These are phyloP conservation scores for Mesoclemmys tuberculata DNA, from an alignment of 2,113 vertebrate species.

Conservation along the genomic window DNA sequence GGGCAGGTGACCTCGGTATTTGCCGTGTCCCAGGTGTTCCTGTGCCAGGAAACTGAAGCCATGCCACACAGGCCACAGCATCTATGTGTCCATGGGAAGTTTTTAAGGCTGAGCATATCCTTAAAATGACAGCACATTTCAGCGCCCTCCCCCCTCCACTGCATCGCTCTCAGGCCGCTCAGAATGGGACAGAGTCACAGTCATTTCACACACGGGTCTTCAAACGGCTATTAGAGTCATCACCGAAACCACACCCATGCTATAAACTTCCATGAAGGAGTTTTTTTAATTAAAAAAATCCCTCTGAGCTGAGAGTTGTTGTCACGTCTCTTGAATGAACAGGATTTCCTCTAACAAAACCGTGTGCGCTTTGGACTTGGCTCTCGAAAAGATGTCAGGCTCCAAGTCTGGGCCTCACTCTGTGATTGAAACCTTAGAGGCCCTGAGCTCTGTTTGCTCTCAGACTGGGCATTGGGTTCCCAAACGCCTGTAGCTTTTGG, in stretches of 20 bases:
- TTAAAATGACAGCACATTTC: background rate
- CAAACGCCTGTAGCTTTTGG: background rate
- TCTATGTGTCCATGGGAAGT: background rate
- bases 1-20: background rate
- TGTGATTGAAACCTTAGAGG: background rate
- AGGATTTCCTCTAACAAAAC: background rate
- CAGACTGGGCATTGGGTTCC: background rate
- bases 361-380: fast-evolving
- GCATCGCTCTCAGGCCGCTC: background rate
- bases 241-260: background rate
- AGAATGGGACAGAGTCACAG: background rate
- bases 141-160: background rate
- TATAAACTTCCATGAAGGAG: fast-evolving
- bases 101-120: background rate
- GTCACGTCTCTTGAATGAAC: background rate
- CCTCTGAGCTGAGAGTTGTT: fast-evolving
- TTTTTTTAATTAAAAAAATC: background rate
- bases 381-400: fast-evolving
- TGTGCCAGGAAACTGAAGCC: background rate
- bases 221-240: background rate
- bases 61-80: background rate
- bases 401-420: background rate
- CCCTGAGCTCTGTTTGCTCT: background rate
- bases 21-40: background rate
- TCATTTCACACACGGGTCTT: background rate